Evolutionary conservation across 2,888 invertebrate genomes (phyloP).

Genomic region (Netelia melanura): DNA sequence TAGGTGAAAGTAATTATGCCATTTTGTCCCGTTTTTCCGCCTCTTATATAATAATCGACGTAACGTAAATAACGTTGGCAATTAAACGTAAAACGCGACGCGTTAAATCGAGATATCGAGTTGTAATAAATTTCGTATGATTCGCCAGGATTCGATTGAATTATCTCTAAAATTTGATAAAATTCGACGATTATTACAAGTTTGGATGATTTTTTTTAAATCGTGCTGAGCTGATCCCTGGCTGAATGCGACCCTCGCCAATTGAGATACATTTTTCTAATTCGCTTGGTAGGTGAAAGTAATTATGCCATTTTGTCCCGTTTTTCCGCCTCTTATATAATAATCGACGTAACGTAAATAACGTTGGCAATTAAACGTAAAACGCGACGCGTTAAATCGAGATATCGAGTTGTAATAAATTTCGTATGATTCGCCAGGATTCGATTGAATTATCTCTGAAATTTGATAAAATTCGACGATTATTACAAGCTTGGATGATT

Average conservation of each 20-base stretch:
- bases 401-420: too few relatives aligned
- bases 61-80: neutral
- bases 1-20: conserved; percentile 64
- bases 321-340: conserved; percentile 11
- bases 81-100: too few relatives aligned
- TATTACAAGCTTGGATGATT: neutral
- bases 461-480: neutral
- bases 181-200: neutral
- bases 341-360: neutral
- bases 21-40: conserved; percentile 19
- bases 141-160: too few relatives aligned
- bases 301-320: conserved; percentile 58
- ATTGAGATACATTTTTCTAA: conserved; percentile 78
- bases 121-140: too few relatives aligned
- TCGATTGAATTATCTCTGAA: too few relatives aligned
- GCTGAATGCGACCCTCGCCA: conserved; percentile 72
- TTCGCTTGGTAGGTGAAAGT: conserved; percentile 66
- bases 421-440: too few relatives aligned
- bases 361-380: too few relatives aligned
- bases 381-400: too few relatives aligned
- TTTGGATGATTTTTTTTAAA: neutral
- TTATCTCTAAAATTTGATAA: neutral
- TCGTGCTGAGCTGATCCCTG: conserved; percentile 71
- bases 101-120: too few relatives aligned
- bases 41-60: neutral